These are phyloP conservation scores for Conus ventricosus DNA, from an alignment of 1,140 invertebrate genomes.

Conservation along the genomic window DNA sequence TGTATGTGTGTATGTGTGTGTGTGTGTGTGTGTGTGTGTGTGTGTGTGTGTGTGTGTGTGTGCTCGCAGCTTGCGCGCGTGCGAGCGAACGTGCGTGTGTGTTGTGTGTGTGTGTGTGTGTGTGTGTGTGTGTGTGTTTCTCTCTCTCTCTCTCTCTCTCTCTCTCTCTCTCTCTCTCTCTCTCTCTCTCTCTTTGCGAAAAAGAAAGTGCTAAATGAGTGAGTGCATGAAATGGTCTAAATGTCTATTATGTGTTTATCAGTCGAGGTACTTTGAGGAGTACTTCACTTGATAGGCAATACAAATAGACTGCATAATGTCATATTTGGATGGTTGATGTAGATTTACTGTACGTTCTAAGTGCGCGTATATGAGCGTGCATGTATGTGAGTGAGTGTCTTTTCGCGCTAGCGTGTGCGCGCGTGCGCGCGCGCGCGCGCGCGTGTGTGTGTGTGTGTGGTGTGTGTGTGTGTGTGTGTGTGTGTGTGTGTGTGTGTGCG, in stretches of 20 bases:
- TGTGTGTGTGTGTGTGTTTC: neutral
- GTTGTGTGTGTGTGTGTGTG: slow-evolving; percentile 2
- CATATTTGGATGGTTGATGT: too few relatives aligned
- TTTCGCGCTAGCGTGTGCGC: neutral
- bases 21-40: neutral
- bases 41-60: neutral
- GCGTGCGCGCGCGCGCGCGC: neutral
- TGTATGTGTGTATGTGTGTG: neutral
- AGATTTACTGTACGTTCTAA: too few relatives aligned
- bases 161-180: too few relatives aligned
- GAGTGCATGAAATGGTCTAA: too few relatives aligned
- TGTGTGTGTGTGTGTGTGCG: neutral
- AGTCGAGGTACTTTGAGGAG: too few relatives aligned
- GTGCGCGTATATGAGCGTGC: neutral
- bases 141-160: too few relatives aligned
- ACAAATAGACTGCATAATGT: too few relatives aligned
- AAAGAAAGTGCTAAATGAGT: too few relatives aligned
- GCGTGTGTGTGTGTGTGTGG: too few relatives aligned
- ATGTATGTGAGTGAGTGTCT: neutral
- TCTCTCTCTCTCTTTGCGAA: too few relatives aligned
- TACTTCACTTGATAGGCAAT: too few relatives aligned
- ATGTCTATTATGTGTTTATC: too few relatives aligned
- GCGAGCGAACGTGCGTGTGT: neutral
- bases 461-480: slow-evolving; percentile 3
- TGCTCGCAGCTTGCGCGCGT: neutral